Evolutionary conservation across 1,140 invertebrate species (phyloP), one percentile per base, ranked within the genome.

Genomic region (Lepidurus arcticus): DNA sequence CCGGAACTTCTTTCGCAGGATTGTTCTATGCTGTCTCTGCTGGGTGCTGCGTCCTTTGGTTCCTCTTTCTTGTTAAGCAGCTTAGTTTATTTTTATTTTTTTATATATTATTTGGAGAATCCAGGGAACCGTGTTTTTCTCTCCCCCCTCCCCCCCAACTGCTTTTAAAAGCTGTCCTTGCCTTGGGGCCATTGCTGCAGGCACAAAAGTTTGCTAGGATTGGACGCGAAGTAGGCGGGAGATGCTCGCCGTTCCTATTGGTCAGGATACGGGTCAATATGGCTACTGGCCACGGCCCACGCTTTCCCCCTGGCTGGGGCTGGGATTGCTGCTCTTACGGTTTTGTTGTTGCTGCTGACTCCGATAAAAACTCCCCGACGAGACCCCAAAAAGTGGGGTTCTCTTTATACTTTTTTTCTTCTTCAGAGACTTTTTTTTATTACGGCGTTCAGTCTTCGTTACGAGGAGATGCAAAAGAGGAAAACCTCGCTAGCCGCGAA

Each of bases 211-310:
- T 34, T 65, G 53, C 53, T 65, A 21, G 53, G 53, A 65, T 65
- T 65, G 53, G 53, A 65, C 53, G 53, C 53, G 53, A 13, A 65
- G 53, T 65, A 65, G 53, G 53, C 53, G 53, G 53, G 53, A 65
- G 53, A 65, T 65, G 53, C 53, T 65, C 21, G 53, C n/a, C 53
- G 53, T 21, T 65, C 53, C 53, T 65, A 65, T 65, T 65, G 53
- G 53, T 65, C 53, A 65, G 53, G 53, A 65, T 13, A 65, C n/a
- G 53, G 53, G 53, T 65, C 53, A 65, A 65, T 65, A 65, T 65
- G 53, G 53, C 53, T 65, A 65, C 53, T 65, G 53, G 53, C 53
- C 53, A 65, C 53, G 53, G 53, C 53, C 53, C 53, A 65, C 53
- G 53, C 53, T 65, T 65, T 65, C 53, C 53, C 53, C 21, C 34